Evolutionary conservation across 2,113 vertebrate genomes (phyloP).

Genomic region (Tricholaema leucomelas): DNA sequence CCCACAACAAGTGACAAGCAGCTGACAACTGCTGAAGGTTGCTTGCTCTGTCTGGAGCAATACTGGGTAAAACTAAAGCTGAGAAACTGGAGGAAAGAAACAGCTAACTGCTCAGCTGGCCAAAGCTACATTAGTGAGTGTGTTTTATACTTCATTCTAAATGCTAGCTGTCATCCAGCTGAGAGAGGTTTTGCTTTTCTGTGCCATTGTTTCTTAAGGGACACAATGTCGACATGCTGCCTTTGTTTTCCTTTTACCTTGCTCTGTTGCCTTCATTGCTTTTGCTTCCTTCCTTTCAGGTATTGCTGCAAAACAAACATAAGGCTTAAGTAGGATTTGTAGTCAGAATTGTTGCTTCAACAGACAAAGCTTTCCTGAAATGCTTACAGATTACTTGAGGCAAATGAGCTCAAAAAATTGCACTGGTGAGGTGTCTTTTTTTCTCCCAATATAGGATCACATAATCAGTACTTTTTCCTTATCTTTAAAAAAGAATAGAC

Average conservation of each 20-base stretch:
- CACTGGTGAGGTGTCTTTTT: neutral
- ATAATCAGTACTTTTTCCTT: neutral
- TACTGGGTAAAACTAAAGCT: neutral
- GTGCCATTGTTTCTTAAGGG: slow-evolving; percentile 29
- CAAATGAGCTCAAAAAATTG: slow-evolving; percentile 4
- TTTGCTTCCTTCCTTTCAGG: slow-evolving; percentile 74
- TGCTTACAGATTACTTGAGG: neutral
- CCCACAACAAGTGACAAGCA: slow-evolving; percentile 16
- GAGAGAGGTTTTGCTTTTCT: slow-evolving; percentile 30
- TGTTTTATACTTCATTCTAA: neutral
- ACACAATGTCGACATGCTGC: neutral
- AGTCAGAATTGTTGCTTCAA: neutral
- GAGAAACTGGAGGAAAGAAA: neutral
- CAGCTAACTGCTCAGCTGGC: neutral
- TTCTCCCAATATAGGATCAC: neutral
- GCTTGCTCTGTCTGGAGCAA: neutral
- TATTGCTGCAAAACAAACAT: slow-evolving; percentile 67
- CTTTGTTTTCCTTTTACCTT: slow-evolving; percentile 74
- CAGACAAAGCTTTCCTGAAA: neutral
- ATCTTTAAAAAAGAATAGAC: neutral
- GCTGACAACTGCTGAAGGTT: slow-evolving; percentile 33
- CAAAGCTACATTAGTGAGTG: neutral
- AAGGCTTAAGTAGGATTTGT: slow-evolving; percentile 41
- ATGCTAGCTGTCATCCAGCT: slow-evolving; percentile 6
- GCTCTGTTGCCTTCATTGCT: slow-evolving; percentile 56